Base-by-base conservation (phyloP, 2,797 vertebrate genomes). In the Moxostoma hubbsi region DNA sequence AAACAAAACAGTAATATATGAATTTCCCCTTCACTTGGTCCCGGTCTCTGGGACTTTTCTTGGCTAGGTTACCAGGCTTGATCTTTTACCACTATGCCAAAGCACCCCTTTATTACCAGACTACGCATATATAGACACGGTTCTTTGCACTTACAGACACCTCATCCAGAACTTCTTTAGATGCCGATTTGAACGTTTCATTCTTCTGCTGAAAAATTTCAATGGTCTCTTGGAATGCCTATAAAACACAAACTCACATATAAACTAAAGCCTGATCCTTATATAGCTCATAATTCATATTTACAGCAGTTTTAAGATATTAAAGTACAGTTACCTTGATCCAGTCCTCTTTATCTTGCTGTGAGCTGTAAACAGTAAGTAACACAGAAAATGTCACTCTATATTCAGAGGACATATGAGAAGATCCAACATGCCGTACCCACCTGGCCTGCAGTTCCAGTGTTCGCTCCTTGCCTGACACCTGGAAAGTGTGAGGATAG, bases 321-420 rank as follows among this genome's bases (percentile, higher is more conserved):
- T 7, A 4, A 15, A 46, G 0, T 5, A 55, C 16, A 7, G 10
- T 85, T 95, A 99, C 97, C 96, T 97, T 96, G 85, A 99, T 96
- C 97, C 97, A 99, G 84, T 96, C 95, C 85, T 96, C 93, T 85
- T 94, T 92, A 79, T 98, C 96, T 88, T 97, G 94, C 78, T 95
- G 93, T 76, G 96, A 97, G 90, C 97, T 98, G 88, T 67, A 89
- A 90, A 73, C 10, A 12, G 63, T 0, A 1, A 9, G 65, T 36
- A 65, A 57, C 11, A 13, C 7, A 54, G 61, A 62, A 11, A 16
- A 51, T 47, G 1, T n/a, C 0, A 24, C 57, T 46, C 6, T 24
- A 45, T 54, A 13, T 68, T 59, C 49, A 64, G 43, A 64, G 2
- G 6, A 64, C 10, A 24, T 15, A 11, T 24, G 36, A 62, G 18